A percentile compares a stretch with the other conserved stretches of the same genome.
Conservation (phyloP, 2,113 vertebrate species). For the Aptenodytes forsteri region DNA sequence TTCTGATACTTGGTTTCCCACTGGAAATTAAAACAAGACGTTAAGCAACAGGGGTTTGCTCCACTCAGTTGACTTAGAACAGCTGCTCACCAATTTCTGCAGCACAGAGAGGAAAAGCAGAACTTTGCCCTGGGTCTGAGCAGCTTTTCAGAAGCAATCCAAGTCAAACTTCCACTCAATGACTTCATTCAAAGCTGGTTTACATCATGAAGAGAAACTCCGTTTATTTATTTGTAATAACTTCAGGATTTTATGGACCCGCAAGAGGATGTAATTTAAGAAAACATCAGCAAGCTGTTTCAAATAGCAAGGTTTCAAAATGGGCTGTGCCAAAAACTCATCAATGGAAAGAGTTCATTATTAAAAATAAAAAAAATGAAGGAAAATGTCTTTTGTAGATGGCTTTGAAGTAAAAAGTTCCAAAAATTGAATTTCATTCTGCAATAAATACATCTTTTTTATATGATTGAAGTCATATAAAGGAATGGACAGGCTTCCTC, state of each 20-base stretch:
- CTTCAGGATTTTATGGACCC: conserved; percentile 75
- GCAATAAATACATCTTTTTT: background rate
- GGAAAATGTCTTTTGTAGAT: background rate
- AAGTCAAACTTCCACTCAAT: conserved; percentile 79
- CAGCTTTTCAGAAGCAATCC: conserved; percentile 71
- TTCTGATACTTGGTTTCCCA: conserved; percentile 68
- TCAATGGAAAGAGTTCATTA: conserved; percentile 52
- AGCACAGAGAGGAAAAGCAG: conserved; percentile 57
- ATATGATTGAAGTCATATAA: background rate
- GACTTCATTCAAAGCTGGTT: conserved; percentile 82
- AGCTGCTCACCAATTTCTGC: conserved; percentile 65
- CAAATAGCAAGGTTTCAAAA: conserved; percentile 66
- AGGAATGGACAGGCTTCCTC: background rate
- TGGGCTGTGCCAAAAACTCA: conserved; percentile 28
- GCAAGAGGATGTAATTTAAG: conserved; percentile 79
- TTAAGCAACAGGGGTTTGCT: conserved; percentile 63
- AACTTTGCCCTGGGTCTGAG: conserved; percentile 56
- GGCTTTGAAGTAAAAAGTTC: conserved; percentile 3
- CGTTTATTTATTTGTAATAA: conserved; percentile 81
- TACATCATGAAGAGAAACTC: conserved; percentile 78
- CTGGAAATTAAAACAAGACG: conserved; percentile 77
- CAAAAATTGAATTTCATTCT: conserved; percentile 35
- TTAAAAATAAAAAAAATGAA: conserved; percentile 20
- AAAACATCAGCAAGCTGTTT: conserved; percentile 76
- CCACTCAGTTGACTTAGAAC: conserved; percentile 67